These are phyloP conservation scores for Clanis bilineata DNA, from an alignment of 2,888 invertebrate genomes.

Conservation along the genomic window DNA sequence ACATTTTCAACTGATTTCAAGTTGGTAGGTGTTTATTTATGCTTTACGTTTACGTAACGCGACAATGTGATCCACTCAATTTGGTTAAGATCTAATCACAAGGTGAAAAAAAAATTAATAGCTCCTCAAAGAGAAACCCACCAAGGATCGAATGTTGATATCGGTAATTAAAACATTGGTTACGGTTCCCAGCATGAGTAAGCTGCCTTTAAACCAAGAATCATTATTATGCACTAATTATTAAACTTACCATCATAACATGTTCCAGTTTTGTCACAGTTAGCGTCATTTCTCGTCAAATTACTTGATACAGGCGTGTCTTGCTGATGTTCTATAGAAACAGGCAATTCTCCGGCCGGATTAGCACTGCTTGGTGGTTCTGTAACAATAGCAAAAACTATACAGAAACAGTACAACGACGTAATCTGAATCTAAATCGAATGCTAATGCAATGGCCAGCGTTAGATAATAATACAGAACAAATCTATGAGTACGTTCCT, in stretches of 20 bases:
- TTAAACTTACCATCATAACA: conserved; percentile 92
- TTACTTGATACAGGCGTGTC: conserved; percentile 87
- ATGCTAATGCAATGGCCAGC: conserved; percentile 37
- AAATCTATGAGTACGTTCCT: conserved; percentile 49
- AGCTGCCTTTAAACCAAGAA: too few species aligned
- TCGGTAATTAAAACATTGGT: too few species aligned
- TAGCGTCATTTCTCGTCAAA: conserved; percentile 89
- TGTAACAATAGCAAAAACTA: conserved; percentile 56
- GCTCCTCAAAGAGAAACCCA: too few species aligned
- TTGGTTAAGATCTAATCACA: too few species aligned
- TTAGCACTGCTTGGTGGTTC: conserved; percentile 72
- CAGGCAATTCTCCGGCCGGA: conserved; percentile 83
- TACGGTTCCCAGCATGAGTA: too few species aligned
- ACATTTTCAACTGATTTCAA: too few species aligned
- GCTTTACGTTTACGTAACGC: too few species aligned
- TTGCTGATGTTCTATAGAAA: conserved; percentile 90
- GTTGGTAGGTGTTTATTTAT: too few species aligned
- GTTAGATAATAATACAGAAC: conserved; percentile 47
- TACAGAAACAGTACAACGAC: conserved; percentile 1
- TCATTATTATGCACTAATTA: neutral
- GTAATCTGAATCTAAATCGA: conserved; percentile 23
- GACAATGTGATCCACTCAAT: too few species aligned
- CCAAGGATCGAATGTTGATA: too few species aligned
- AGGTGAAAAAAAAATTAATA: too few species aligned
- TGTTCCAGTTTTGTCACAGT: conserved; percentile 97